These are phyloP conservation scores for Lagopus muta DNA, from an alignment of 2,113 vertebrate species.

Conservation along the genomic window DNA sequence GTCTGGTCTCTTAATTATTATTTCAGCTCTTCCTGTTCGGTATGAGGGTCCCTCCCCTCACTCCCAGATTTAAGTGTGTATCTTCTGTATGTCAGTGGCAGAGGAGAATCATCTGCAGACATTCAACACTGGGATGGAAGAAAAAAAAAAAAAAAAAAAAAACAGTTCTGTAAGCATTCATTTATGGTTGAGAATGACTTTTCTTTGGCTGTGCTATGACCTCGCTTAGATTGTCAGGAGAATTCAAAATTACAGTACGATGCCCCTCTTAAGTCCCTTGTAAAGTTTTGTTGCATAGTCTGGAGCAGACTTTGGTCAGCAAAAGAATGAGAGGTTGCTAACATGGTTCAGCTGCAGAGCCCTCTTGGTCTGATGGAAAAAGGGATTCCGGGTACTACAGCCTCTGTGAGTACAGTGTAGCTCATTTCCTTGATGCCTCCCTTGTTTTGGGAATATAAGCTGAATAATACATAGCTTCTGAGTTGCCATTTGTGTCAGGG, in stretches of 20 bases:
- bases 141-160: not conserved
- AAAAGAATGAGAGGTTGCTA: not conserved
- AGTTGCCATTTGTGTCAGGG: not conserved
- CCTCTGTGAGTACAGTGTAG: not conserved
- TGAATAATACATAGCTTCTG: not conserved
- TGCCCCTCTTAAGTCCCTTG: not conserved
- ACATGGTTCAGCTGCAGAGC: not conserved
- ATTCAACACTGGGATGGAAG: not conserved
- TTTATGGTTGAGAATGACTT: slow-evolving; percentile 7
- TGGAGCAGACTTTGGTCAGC: not conserved
- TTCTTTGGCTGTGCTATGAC: slow-evolving; percentile 25
- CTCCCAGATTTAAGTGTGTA: not conserved
- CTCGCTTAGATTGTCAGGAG: not conserved
- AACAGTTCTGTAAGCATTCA: not conserved
- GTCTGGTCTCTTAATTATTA: not conserved
- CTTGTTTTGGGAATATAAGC: not conserved
- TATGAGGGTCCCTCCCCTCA: not conserved
- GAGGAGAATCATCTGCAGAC: slow-evolving; percentile 22
- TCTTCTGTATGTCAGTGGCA: not conserved
- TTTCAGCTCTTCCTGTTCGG: slow-evolving; percentile 15
- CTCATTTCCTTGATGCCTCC: not conserved
- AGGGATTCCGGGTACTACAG: not conserved
- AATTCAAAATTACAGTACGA: not conserved
- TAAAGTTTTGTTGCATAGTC: not conserved
- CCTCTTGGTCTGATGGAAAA: slow-evolving; percentile 9